phyloP scores from a whole-genome alignment of 2,797 vertebrate genomes.

The Gallirallus australis region DNA sequence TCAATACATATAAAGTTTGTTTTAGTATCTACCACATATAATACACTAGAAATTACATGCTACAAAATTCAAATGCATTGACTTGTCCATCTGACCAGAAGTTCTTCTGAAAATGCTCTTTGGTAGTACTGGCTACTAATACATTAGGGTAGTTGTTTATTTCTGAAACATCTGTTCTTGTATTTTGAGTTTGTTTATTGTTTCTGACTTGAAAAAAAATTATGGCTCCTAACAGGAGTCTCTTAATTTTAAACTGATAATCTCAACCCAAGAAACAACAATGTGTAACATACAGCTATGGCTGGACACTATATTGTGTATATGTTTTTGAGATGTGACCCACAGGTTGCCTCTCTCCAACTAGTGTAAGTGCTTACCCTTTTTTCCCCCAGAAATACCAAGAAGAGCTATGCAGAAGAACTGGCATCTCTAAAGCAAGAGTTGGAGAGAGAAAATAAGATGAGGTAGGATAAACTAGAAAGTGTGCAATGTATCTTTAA shows the following conservation, averaged over 20 bases:
- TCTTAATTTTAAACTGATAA: not conserved
- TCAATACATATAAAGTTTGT: not conserved
- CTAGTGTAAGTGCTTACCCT: not conserved
- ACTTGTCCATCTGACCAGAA: not conserved
- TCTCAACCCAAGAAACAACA: not conserved
- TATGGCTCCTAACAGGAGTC: not conserved
- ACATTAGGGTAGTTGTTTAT: not conserved
- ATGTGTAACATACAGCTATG: not conserved
- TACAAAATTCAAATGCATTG: not conserved
- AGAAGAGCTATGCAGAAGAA: constrained; percentile 22
- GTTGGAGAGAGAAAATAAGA: constrained; percentile 58
- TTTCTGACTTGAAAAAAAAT: not conserved
- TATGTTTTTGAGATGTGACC: not conserved
- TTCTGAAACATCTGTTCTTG: not conserved
- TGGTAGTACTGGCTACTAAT: not conserved
- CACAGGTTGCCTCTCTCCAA: not conserved
- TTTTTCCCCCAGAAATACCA: not conserved
- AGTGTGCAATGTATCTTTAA: not conserved
- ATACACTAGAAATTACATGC: not conserved
- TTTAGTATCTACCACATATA: not conserved
- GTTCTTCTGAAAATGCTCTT: not conserved
- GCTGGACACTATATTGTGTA: not conserved
- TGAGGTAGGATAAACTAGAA: constrained; percentile 50
- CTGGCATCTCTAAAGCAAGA: constrained; percentile 26
- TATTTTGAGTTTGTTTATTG: not conserved